phyloP scores from a whole-genome alignment of 2,888 invertebrate species.

The Aromia moschata region DNA sequence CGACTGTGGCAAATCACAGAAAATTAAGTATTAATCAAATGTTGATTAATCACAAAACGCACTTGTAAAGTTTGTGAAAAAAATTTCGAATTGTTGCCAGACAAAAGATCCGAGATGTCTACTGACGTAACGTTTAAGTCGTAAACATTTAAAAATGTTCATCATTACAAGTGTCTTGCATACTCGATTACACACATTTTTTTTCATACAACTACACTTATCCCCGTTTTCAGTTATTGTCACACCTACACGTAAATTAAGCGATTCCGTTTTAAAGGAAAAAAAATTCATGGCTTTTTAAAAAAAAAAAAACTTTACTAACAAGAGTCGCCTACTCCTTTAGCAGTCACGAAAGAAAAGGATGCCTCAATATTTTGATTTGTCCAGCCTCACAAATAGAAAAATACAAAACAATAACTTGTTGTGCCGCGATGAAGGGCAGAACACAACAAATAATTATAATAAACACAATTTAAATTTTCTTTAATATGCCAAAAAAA shows the following conservation, averaged over 20 bases:
- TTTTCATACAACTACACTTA: conserved; percentile 1
- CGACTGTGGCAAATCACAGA: conserved; percentile 4
- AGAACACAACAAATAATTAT: conserved; percentile 35
- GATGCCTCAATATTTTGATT: conserved; percentile 39
- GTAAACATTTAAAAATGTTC: conserved; percentile 1
- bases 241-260: conserved; percentile 2
- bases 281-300: neutral
- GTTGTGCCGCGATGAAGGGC: conserved; percentile 35
- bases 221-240: conserved; percentile 8
- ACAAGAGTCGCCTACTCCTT: neutral
- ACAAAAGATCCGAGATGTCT: neutral
- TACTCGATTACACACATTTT: conserved; percentile 3
- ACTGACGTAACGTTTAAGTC: too few species aligned
- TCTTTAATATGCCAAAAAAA: conserved; percentile 36
- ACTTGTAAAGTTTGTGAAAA: neutral
- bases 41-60: conserved; percentile 5
- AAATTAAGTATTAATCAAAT: conserved; percentile 11
- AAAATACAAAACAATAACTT: conserved; percentile 40
- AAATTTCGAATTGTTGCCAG: neutral
- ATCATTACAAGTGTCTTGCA: conserved; percentile 3
- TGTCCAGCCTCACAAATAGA: conserved; percentile 42
- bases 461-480: conserved; percentile 36
- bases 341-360: conserved; percentile 3
- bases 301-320: too few species aligned
- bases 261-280: conserved; percentile 4